Conservation (phyloP, 2,888 invertebrate genomes). For the Amaurobius ferox region DNA sequence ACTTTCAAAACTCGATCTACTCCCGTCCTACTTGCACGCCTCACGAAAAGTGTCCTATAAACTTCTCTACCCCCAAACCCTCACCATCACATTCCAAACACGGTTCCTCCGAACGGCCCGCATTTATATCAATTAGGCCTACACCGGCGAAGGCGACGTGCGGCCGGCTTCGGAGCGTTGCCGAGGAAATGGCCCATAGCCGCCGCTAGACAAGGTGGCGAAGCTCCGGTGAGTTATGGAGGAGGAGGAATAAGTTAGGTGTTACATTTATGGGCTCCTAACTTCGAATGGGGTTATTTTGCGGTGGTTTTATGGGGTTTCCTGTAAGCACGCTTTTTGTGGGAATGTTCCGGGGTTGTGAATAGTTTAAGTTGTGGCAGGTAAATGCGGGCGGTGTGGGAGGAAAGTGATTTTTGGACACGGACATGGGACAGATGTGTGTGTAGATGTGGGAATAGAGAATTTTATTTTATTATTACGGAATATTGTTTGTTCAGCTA, state of each 20-base stretch:
- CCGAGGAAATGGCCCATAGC: slow-evolving; percentile 62
- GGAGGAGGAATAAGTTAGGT: slow-evolving; percentile 4
- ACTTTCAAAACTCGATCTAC: no score
- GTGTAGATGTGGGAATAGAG: no score
- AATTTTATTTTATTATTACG: no score
- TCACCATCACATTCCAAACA: slow-evolving; percentile 15
- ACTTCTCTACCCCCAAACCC: background rate
- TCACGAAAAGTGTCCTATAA: slow-evolving; percentile 8
- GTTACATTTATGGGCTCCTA: slow-evolving; percentile 30
- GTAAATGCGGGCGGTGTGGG: background rate
- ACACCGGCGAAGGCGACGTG: slow-evolving; percentile 30
- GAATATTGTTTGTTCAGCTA: no score
- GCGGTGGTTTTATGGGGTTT: background rate
- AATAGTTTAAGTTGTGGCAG: background rate
- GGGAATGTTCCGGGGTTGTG: background rate
- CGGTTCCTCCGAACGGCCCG: slow-evolving; percentile 20
- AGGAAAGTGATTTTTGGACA: no score
- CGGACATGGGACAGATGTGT: no score
- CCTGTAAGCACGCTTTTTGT: background rate
- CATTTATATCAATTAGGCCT: slow-evolving; percentile 60
- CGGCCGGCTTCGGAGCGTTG: slow-evolving; percentile 8
- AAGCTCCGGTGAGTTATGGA: slow-evolving; percentile 44
- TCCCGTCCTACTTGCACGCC: background rate
- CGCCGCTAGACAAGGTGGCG: slow-evolving; percentile 35
- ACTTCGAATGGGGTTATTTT: slow-evolving; percentile 12